phyloP scores from a whole-genome alignment of 2,113 vertebrate species.

The Rhinopomastus cyanomelas region DNA sequence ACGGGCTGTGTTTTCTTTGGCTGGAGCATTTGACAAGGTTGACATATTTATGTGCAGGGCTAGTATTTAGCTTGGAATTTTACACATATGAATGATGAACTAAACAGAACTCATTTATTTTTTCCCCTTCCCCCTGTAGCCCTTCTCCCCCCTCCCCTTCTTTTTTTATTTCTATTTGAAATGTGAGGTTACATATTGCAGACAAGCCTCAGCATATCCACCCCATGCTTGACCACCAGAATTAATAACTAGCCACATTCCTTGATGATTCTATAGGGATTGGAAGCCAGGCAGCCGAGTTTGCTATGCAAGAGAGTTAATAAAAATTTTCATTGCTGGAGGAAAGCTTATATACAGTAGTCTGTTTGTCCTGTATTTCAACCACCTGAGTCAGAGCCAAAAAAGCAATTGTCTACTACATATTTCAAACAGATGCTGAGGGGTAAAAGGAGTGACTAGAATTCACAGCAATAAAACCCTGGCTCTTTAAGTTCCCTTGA shows the following conservation, averaged over 20 bases:
- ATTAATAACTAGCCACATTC: slow-evolving; percentile 72
- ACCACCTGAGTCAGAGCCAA: slow-evolving; percentile 84
- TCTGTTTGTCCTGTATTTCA: slow-evolving; percentile 86
- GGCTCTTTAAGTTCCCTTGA: slow-evolving; percentile 73
- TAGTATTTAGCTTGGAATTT: slow-evolving; percentile 78
- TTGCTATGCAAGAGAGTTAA: slow-evolving; percentile 73
- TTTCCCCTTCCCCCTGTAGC: slow-evolving; percentile 33
- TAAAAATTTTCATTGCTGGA: slow-evolving; percentile 75
- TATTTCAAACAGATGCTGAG: slow-evolving; percentile 93
- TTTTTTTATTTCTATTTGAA: not conserved
- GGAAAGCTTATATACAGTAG: slow-evolving; percentile 81
- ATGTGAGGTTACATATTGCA: slow-evolving; percentile 59
- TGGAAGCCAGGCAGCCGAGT: slow-evolving; percentile 48
- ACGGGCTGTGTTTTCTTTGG: slow-evolving; percentile 69
- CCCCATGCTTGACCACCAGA: slow-evolving; percentile 61
- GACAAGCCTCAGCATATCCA: slow-evolving; percentile 64
- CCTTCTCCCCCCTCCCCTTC: not conserved
- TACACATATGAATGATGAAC: slow-evolving; percentile 73
- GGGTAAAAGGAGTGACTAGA: slow-evolving; percentile 77
- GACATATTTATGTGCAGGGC: slow-evolving; percentile 75
- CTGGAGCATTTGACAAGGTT: slow-evolving; percentile 54
- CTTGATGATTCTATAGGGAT: slow-evolving; percentile 64
- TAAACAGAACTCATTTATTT: slow-evolving; percentile 67
- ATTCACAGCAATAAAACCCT: slow-evolving; percentile 80
- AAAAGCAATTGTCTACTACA: slow-evolving; percentile 81